Percentiles rank a stretch among this genome's conserved stretches.
phyloP scores from a whole-genome alignment of 2,888 invertebrate genomes.

The Onchidella celtica region DNA sequence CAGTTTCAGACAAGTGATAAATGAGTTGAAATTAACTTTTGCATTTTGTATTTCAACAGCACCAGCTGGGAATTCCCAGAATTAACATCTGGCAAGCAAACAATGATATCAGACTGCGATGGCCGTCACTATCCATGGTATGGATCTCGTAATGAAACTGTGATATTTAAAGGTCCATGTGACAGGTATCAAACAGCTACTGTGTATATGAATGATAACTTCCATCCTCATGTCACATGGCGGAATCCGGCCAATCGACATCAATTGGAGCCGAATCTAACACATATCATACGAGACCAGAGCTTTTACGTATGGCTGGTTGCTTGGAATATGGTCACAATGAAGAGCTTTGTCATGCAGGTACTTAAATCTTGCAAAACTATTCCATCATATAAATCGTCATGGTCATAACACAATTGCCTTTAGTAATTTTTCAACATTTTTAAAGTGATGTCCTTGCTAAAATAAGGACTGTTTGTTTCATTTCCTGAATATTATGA shows the following conservation, averaged over 20 bases:
- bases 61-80: constrained; percentile 81
- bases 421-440: too few relatives aligned
- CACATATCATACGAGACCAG: constrained; percentile 78
- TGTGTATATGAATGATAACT: constrained; percentile 62
- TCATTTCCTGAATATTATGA: too few relatives aligned
- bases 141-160: constrained; percentile 77
- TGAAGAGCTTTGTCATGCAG: constrained; percentile 76
- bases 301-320: constrained; percentile 80
- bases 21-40: background rate
- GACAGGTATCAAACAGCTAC: constrained; percentile 72
- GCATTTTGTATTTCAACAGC: too few relatives aligned
- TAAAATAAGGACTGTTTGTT: too few relatives aligned
- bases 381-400: background rate
- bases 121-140: constrained; percentile 80
- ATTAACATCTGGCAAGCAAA: constrained; percentile 75
- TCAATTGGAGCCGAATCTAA: constrained; percentile 65
- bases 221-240: constrained; percentile 80
- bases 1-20: too few relatives aligned
- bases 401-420: too few relatives aligned
- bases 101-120: constrained; percentile 80
- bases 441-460: too few relatives aligned
- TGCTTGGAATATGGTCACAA: constrained; percentile 76
- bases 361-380: background rate
- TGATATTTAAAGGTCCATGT: constrained; percentile 75
- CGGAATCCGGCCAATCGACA: constrained; percentile 74